phyloP scores from a whole-genome alignment of 2,797 vertebrate species.

The Remorina albescens region DNA sequence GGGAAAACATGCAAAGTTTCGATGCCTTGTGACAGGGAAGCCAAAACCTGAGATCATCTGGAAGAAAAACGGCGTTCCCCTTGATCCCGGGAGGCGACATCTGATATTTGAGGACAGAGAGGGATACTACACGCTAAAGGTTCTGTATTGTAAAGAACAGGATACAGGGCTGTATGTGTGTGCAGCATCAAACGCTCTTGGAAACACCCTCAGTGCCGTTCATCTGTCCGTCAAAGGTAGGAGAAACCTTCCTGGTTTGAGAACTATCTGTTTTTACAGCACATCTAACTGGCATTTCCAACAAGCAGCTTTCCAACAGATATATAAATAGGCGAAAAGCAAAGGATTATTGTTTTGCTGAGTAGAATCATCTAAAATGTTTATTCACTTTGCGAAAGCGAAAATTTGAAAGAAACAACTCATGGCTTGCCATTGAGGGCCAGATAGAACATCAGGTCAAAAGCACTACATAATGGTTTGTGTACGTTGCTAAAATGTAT shows the following conservation, averaged over 20 bases:
- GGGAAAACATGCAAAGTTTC: slow-evolving; percentile 98
- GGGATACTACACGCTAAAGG: slow-evolving; percentile 96
- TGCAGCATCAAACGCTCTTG: slow-evolving; percentile 92
- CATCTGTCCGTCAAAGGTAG: slow-evolving; percentile 95
- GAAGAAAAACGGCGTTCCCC: slow-evolving; percentile 90
- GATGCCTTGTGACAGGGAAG: slow-evolving; percentile 95
- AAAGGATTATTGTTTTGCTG: too few relatives aligned
- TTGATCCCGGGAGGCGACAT: slow-evolving; percentile 88
- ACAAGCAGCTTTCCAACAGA: background rate
- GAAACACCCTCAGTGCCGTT: slow-evolving; percentile 95
- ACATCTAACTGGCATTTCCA: background rate
- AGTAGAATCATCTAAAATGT: background rate
- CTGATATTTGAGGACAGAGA: slow-evolving; percentile 95
- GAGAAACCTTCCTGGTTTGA: background rate
- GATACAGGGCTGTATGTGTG: slow-evolving; percentile 95
- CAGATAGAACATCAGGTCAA: slow-evolving; percentile 11
- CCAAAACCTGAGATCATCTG: slow-evolving; percentile 97
- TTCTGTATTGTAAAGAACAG: slow-evolving; percentile 93
- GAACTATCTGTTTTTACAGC: background rate
- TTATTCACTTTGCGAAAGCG: background rate
- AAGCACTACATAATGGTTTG: background rate
- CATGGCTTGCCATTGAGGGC: background rate
- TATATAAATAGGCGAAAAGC: too few relatives aligned
- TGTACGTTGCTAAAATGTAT: slow-evolving; percentile 14
- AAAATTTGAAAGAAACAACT: slow-evolving; percentile 1